Evolutionary conservation across 2,888 invertebrate genomes (phyloP).

Genomic region (Xestia ashworthii): DNA sequence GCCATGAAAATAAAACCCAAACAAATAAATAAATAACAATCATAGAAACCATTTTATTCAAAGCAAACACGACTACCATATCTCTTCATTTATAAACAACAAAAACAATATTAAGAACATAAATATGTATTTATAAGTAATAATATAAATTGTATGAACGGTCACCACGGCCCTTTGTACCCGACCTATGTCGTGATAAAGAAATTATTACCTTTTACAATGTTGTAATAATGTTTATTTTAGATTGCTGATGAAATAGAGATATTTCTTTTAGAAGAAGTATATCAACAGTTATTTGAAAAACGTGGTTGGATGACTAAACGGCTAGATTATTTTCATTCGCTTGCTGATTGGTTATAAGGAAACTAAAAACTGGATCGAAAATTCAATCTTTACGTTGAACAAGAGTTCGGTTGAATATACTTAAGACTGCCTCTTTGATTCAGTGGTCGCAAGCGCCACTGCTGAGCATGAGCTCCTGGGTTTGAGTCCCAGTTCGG

Average conservation of each 20-base stretch:
- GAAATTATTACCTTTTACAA: conserved; percentile 17
- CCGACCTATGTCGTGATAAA: conserved; percentile 16
- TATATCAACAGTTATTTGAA: conserved; percentile 26
- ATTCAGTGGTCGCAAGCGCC: no score
- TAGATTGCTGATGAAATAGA: neutral
- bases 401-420: neutral
- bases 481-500: no score
- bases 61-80: conserved; percentile 23
- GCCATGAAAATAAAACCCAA: neutral
- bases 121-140: conserved; percentile 47
- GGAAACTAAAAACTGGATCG: neutral
- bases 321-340: neutral
- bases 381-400: neutral
- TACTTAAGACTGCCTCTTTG: neutral
- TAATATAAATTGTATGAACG: conserved; percentile 30
- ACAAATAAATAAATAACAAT: conserved; percentile 19
- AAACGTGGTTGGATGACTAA: conserved; percentile 14
- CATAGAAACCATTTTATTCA: conserved; percentile 23
- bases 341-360: no score
- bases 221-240: conserved; percentile 37
- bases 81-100: conserved; percentile 44
- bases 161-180: conserved; percentile 14
- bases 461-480: no score
- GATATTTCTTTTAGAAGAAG: neutral
- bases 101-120: conserved; percentile 47